Percentiles rank a stretch among this genome's conserved stretches.
phyloP scores from a whole-genome alignment of 2,888 invertebrate genomes.

The Chalcosyrphus nemorum region DNA sequence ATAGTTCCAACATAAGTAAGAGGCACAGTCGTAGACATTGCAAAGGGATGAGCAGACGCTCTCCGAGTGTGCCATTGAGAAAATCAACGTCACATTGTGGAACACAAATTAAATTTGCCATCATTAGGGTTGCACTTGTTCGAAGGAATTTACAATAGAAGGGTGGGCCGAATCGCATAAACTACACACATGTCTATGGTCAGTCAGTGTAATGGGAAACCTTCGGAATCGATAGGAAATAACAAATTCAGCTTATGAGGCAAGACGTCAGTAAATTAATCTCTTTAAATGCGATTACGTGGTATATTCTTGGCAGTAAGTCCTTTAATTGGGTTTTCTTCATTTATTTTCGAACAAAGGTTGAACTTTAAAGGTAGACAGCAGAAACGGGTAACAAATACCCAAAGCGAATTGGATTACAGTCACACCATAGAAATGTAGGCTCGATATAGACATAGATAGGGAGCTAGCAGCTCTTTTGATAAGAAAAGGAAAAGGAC shows the following conservation, averaged over 20 bases:
- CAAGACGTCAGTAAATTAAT: slow-evolving; percentile 55
- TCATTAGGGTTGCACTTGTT: slow-evolving; percentile 56
- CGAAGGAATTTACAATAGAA: background rate
- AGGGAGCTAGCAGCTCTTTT: no score
- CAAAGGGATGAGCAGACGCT: background rate
- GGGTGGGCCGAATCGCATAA: background rate
- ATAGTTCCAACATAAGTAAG: background rate
- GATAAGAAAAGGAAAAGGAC: no score
- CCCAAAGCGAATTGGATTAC: no score
- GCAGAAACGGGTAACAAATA: background rate
- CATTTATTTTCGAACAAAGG: background rate
- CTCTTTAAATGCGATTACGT: slow-evolving; percentile 65
- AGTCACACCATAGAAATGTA: no score
- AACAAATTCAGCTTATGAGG: slow-evolving; percentile 1
- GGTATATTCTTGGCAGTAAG: slow-evolving; percentile 40
- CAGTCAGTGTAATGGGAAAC: background rate
- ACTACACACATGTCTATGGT: background rate
- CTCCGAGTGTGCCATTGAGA: slow-evolving; percentile 20
- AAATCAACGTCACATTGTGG: slow-evolving; percentile 69
- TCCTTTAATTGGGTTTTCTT: slow-evolving; percentile 67
- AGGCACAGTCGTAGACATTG: background rate
- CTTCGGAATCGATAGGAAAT: slow-evolving; percentile 37
- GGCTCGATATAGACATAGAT: no score
- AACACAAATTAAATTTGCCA: slow-evolving; percentile 66
- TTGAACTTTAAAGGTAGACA: background rate